Evolutionary conservation across 2,888 invertebrate genomes (phyloP).

Genomic region (Thera britannica): DNA sequence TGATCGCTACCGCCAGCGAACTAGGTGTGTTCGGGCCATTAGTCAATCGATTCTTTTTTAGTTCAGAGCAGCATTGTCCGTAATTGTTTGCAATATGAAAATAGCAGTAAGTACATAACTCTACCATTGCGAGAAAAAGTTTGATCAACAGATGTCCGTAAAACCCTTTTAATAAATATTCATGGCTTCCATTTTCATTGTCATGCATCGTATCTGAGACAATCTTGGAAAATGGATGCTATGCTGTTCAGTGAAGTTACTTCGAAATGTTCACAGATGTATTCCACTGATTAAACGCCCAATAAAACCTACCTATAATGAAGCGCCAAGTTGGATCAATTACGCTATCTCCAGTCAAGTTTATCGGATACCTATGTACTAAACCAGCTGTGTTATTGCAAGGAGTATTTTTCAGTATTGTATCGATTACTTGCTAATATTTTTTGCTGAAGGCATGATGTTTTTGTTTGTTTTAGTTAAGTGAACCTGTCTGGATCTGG

Average conservation of each 20-base stretch:
- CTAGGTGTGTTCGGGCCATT: too few species aligned
- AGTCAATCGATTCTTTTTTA: too few species aligned
- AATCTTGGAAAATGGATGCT: too few species aligned
- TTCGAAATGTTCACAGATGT: background rate
- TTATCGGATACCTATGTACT: conserved; percentile 15
- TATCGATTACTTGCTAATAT: background rate
- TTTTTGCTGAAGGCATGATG: background rate
- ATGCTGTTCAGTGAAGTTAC: background rate
- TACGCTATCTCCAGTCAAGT: conserved; percentile 16
- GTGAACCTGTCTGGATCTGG: background rate
- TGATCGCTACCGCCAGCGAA: too few species aligned
- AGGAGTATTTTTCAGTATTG: conserved; percentile 1
- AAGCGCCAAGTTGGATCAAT: conserved; percentile 27
- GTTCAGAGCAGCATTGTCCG: too few species aligned
- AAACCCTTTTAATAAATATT: too few species aligned
- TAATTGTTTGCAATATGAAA: too few species aligned
- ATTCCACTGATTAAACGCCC: background rate
- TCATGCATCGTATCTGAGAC: too few species aligned
- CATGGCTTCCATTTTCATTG: too few species aligned
- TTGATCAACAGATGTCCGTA: too few species aligned
- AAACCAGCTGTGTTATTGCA: conserved; percentile 24
- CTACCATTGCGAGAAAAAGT: too few species aligned
- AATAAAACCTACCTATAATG: background rate
- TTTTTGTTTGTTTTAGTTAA: background rate
- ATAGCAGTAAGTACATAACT: too few species aligned